phyloP scores from a whole-genome alignment of 2,888 invertebrate genomes.

The Arge pagana region DNA sequence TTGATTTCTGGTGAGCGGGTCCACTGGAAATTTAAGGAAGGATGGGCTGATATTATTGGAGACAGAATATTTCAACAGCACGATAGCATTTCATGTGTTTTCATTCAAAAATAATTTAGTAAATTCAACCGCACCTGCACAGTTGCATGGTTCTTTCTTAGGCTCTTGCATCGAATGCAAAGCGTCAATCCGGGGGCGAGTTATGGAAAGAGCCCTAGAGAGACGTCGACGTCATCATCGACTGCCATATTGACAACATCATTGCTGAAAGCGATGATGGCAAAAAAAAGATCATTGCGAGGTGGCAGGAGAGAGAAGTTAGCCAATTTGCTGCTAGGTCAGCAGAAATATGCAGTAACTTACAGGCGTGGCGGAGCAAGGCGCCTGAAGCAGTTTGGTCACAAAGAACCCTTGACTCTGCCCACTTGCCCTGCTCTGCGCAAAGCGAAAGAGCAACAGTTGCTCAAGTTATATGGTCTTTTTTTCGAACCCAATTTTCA shows the following conservation, averaged over 20 bases:
- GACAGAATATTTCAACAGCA: conserved; percentile 29
- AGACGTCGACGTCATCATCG: conserved; percentile 24
- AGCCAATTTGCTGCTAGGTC: conserved; percentile 23
- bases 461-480: conserved; percentile 24
- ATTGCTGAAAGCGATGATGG: conserved; percentile 8
- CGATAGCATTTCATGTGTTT: conserved; percentile 14
- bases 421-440: conserved; percentile 16
- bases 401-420: conserved; percentile 24
- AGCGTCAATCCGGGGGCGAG: conserved; percentile 24
- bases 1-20: conserved; percentile 17
- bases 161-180: conserved; percentile 27
- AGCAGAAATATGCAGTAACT: conserved; percentile 27
- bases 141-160: conserved; percentile 23
- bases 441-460: conserved; percentile 29
- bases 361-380: conserved; percentile 23
- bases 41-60: conserved; percentile 25
- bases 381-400: conserved; percentile 24
- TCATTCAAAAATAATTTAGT: conserved; percentile 29
- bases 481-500: conserved; percentile 19
- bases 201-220: conserved; percentile 19
- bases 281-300: conserved; percentile 23
- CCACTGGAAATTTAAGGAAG: conserved; percentile 28
- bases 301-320: conserved; percentile 24
- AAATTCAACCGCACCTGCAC: conserved; percentile 23
- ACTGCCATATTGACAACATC: conserved; percentile 25